These are phyloP conservation scores for Heliornis fulica DNA, from an alignment of 2,113 vertebrate species.

Conservation along the genomic window DNA sequence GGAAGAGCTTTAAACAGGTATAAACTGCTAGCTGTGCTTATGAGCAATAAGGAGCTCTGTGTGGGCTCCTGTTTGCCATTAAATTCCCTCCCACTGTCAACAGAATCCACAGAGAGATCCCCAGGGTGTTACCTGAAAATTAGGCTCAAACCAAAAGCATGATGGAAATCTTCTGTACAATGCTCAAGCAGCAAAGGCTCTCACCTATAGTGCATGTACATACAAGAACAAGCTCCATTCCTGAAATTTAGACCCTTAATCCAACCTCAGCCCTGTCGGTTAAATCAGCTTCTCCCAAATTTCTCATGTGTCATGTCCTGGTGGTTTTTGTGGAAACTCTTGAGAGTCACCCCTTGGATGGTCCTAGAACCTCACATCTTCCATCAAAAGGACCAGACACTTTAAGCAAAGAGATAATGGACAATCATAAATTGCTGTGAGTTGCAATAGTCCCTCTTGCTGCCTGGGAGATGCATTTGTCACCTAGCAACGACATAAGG, in stretches of 20 bases:
- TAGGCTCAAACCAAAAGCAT: background rate
- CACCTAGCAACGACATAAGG: slow-evolving; percentile 50
- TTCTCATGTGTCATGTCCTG: too few species aligned
- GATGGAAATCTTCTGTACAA: background rate
- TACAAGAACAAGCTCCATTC: background rate
- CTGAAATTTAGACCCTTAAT: background rate
- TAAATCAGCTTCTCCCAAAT: background rate
- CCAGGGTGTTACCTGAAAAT: background rate
- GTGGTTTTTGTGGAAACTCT: background rate
- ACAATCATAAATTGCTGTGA: background rate
- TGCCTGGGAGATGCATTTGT: slow-evolving; percentile 44
- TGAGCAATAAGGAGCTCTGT: background rate
- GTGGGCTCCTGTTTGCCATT: background rate
- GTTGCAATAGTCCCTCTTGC: background rate
- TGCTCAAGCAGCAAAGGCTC: background rate
- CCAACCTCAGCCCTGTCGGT: background rate
- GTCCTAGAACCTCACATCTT: background rate
- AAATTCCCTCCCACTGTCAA: background rate
- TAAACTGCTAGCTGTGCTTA: background rate
- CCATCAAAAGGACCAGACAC: background rate
- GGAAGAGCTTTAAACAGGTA: background rate
- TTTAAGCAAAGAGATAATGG: background rate
- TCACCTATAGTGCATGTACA: background rate
- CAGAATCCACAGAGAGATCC: background rate
- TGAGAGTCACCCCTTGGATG: background rate